Base-by-base conservation (phyloP, 2,888 invertebrate species). In the Lithodes maja region DNA sequence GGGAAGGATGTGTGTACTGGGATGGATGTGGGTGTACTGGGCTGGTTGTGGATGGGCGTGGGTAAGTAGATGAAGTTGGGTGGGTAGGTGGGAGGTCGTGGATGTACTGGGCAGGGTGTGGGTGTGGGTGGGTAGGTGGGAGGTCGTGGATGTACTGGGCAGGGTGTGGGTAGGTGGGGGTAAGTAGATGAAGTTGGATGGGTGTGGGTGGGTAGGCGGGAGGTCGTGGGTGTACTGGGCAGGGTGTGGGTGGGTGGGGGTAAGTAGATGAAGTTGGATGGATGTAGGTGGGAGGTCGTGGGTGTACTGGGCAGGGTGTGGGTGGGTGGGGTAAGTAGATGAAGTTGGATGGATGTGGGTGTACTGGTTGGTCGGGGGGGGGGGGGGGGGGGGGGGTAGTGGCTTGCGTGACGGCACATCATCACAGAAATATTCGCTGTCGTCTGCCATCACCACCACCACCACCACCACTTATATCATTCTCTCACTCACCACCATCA, bases 391-490 rank as follows among this genome's bases (percentile, higher is more conserved):
- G 33, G 33, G 33, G 33, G 33, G 33, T 33, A 33, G 33, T 61
- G 61, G 61, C 61, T 61, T 61, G 61, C 61, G 61, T 61, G 61
- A 61, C 61, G 61, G 61, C 61, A 61, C 61, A 61, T 61, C 61
- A 61, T 61, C 61, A 61, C 61, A 61, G 61, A 61, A 61, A 61
- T 61, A 61, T 61, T 61, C 61, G 61, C 61, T 61, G 61, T 61
- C 61, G 61, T 61, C 61, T 61, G 61, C 61, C 61, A 61, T 12
- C 61, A 61, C 61, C 61, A 61, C 61, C 61, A 61, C 12, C 61
- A 12, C 12, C 61, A 61, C 61, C 61, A 61, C 61, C 61, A 33
- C 33, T 33, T 33, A 33, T 33, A 33, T 33, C 33, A 33, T 33
- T 33, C 33, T 0, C 33, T 33, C 33, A 33, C 33, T 33, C 33